Evolutionary conservation across 2,113 vertebrate genomes (phyloP), one percentile per base, ranked within the genome.

Genomic region (Heterotilapia buettikoferi): DNA sequence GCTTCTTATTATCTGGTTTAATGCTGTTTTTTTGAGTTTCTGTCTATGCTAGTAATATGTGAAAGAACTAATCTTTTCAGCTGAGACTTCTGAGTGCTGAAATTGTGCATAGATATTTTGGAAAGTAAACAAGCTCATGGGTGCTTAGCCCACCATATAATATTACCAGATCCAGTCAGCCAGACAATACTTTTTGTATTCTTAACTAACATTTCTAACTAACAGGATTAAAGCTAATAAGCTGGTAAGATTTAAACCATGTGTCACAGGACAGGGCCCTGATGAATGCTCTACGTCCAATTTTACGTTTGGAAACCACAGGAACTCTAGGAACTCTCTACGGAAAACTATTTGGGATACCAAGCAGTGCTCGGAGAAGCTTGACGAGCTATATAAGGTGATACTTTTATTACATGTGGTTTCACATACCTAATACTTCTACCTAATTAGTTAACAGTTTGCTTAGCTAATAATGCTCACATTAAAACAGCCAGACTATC

Each of bases 311-410:
- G 61, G 31, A 36, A 36, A 66, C 61, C 18, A 36, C 2, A 36
- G 31, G 59, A 63, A 59, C 24, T 57, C 12, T 29, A 57, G 54
- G 7, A 57, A 33, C 29, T 63, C 29, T 63, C 31, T 66, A 36
- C 40, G 13, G 40, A 13, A 3, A 43, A 43, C 47, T 50, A 19
- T 21, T 40, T 68, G 63, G 11, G 36, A 68, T 68, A 68, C 33
- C 63, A 68, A 24, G 36, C 36, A 71, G 2, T 24, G 38, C 66
- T 71, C 1, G 2, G 66, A 43, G 12, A 43, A 43, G n/a, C 7
- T 71, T 5, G 12, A 0, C 2, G 2, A 24, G 21, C 68, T 26
- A 0, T 45, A 71, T 43, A 45, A 26, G 40, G 7, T 6, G 3
- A 73, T 26, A 73, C 13, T 18, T 73, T 45, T 73, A 45, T 43